Evolutionary conservation across 1,140 invertebrate species (phyloP).

Genomic region (Colletes latitarsis): DNA sequence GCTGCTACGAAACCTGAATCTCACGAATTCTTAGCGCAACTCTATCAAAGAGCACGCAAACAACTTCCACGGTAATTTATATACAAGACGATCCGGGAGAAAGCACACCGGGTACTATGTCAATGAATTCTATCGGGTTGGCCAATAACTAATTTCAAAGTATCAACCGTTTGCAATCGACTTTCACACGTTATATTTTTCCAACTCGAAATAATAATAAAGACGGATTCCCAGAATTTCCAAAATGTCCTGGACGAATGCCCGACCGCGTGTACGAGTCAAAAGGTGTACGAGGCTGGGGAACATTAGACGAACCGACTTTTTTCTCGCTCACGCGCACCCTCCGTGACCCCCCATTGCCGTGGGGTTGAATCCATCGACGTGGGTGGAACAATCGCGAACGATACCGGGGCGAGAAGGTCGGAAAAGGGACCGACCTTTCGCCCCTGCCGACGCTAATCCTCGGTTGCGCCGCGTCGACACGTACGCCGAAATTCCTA

Average conservation of each 20-base stretch:
- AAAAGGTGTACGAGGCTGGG: background rate
- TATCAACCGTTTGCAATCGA: too few species aligned
- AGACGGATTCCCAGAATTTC: constrained; percentile 29
- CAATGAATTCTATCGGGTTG: too few species aligned
- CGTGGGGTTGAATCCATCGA: constrained; percentile 19
- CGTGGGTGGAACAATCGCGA: constrained; percentile 49
- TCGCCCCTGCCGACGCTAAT: constrained; percentile 43
- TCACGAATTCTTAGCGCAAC: too few species aligned
- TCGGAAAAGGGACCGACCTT: constrained; percentile 19
- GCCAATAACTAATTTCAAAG: too few species aligned
- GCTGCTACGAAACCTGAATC: too few species aligned
- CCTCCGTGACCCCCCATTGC: background rate
- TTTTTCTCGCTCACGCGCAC: constrained; percentile 29
- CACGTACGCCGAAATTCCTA: constrained; percentile 55
- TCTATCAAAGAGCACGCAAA: background rate
- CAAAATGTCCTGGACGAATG: constrained; percentile 33
- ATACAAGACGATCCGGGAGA: too few species aligned
- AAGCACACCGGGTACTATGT: too few species aligned
- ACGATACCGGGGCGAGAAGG: constrained; percentile 18
- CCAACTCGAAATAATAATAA: too few species aligned
- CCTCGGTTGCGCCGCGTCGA: constrained; percentile 12
- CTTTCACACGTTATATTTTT: too few species aligned
- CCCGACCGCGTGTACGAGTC: constrained; percentile 18
- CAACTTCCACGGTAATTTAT: too few species aligned
- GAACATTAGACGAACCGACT: constrained; percentile 15